Evolutionary conservation across 2,797 vertebrate species (phyloP).

Genomic region (Danio albolineatus): DNA sequence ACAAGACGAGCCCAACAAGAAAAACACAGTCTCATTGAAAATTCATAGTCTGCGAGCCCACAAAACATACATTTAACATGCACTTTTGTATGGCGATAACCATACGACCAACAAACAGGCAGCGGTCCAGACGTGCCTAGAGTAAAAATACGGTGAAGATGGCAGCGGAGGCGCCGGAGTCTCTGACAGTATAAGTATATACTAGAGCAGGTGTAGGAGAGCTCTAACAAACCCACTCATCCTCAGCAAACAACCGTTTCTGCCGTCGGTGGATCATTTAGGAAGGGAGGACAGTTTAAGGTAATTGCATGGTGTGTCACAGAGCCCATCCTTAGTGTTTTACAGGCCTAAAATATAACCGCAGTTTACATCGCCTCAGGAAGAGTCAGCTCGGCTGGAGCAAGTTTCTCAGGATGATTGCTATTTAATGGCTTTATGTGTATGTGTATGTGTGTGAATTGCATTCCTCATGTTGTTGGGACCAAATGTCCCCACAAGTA

Average conservation of each 20-base stretch:
- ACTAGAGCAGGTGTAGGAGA: constrained; percentile 62
- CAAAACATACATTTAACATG: constrained; percentile 43
- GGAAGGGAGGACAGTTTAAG: constrained; percentile 32
- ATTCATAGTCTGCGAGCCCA: constrained; percentile 51
- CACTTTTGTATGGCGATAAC: constrained; percentile 39
- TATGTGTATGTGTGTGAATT: too few relatives aligned
- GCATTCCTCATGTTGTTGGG: too few relatives aligned
- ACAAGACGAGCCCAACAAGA: too few relatives aligned
- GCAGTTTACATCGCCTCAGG: constrained; percentile 23
- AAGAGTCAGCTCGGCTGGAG: constrained; percentile 12
- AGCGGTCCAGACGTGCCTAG: background rate
- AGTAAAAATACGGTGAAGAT: constrained; percentile 38
- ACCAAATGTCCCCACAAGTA: too few relatives aligned
- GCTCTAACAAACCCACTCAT: constrained; percentile 54
- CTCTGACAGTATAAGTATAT: constrained; percentile 71
- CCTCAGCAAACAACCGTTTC: constrained; percentile 53
- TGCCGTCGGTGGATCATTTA: constrained; percentile 46
- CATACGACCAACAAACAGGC: constrained; percentile 27
- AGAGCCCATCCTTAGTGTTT: constrained; percentile 28
- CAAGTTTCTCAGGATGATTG: background rate
- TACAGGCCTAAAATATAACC: constrained; percentile 35
- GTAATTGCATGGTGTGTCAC: constrained; percentile 55
- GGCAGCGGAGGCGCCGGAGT: constrained; percentile 48
- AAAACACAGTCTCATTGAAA: constrained; percentile 49
- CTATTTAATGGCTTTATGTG: background rate